These are phyloP conservation scores for Thrips palmi DNA, from an alignment of 1,140 invertebrate species.

Conservation along the genomic window DNA sequence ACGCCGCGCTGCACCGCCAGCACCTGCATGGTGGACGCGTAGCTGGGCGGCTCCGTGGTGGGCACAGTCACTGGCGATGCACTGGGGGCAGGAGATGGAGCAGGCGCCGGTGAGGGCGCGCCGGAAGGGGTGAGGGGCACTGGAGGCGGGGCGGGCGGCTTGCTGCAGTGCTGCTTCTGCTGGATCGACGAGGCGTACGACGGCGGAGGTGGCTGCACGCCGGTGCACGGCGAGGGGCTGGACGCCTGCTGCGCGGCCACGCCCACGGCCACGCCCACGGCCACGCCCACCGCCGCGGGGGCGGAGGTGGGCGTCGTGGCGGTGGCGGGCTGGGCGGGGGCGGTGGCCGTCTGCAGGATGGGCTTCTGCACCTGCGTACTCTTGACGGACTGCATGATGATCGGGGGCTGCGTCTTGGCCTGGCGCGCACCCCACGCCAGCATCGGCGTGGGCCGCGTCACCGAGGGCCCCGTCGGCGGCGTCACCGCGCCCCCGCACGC, in stretches of 20 bases:
- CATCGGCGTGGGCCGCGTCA: constrained; percentile 51
- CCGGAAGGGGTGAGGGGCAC: constrained; percentile 27
- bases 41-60: constrained; percentile 77
- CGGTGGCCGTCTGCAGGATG: constrained; percentile 79
- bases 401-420: constrained; percentile 70
- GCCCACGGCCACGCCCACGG: no score
- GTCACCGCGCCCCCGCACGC: constrained; percentile 32
- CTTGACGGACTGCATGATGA: constrained; percentile 92
- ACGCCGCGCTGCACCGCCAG: constrained; percentile 44
- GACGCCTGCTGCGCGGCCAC: constrained; percentile 25
- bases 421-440: constrained; percentile 59
- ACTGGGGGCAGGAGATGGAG: constrained; percentile 20
- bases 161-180: constrained; percentile 38
- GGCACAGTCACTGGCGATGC: constrained; percentile 33
- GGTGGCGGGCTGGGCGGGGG: constrained; percentile 52
- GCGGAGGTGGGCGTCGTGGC: constrained; percentile 24
- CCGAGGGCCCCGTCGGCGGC: constrained; percentile 34
- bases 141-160: constrained; percentile 24
- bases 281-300: constrained; percentile 20
- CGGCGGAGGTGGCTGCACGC: constrained; percentile 41
- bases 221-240: no score
- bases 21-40: constrained; percentile 79
- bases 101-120: constrained; percentile 32
- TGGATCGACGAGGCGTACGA: constrained; percentile 65
- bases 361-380: constrained; percentile 89